A percentile compares a stretch with the other conserved stretches of the same genome.
phyloP scores from a whole-genome alignment of 2,797 vertebrate genomes.

The Helostoma temminkii region DNA sequence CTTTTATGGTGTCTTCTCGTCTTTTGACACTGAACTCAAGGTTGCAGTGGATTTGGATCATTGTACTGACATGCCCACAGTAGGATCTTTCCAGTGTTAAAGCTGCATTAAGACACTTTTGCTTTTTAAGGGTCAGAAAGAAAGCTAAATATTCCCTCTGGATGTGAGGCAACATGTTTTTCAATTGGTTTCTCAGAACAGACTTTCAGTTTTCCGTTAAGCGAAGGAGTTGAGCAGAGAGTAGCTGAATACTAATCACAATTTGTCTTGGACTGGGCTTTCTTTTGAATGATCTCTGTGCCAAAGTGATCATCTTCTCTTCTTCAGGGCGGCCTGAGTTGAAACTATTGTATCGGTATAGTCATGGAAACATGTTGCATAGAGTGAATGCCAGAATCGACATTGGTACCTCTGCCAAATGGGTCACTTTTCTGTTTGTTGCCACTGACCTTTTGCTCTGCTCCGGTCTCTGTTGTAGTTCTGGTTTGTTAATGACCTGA shows the following conservation, averaged over 20 bases:
- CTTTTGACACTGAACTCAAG: not conserved
- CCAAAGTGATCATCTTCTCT: constrained; percentile 16
- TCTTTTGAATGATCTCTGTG: constrained; percentile 9
- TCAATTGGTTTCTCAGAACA: too few relatives aligned
- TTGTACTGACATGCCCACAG: not conserved
- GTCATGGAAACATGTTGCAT: constrained; percentile 52
- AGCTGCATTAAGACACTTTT: too few relatives aligned
- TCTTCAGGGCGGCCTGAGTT: not conserved
- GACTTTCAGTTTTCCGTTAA: too few relatives aligned
- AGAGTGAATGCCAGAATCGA: not conserved
- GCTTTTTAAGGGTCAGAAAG: too few relatives aligned
- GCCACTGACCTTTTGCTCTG: not conserved
- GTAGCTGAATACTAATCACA: constrained; percentile 29
- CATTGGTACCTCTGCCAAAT: constrained; percentile 13
- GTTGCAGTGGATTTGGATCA: not conserved
- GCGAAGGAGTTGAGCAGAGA: too few relatives aligned
- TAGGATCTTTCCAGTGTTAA: not conserved
- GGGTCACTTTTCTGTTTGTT: constrained; percentile 17
- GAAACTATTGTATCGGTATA: constrained; percentile 9
- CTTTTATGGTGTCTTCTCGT: not conserved
- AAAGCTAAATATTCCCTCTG: too few relatives aligned
- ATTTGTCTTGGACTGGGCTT: constrained; percentile 22
- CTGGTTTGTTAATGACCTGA: not conserved
- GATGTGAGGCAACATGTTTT: too few relatives aligned
- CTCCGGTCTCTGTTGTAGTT: not conserved